Percentiles rank a stretch among this genome's conserved stretches.
phyloP scores from a whole-genome alignment of 2,113 vertebrate genomes.

The Phylloscopus trochilus region DNA sequence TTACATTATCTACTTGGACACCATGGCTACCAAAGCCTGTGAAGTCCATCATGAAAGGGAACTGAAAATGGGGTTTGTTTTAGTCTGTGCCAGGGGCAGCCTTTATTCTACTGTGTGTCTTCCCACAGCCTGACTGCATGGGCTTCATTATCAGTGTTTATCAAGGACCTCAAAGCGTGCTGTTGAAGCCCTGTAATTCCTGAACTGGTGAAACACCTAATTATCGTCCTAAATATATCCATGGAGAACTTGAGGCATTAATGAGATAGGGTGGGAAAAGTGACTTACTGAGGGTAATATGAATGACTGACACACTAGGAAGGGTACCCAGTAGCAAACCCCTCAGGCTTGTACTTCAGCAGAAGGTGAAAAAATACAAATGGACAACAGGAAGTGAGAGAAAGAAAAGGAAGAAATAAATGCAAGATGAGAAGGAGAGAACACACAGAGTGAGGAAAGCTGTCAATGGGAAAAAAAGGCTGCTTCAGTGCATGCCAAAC shows the following conservation, averaged over 20 bases:
- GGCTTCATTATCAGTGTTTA: constrained; percentile 45
- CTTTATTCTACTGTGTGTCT: constrained; percentile 15
- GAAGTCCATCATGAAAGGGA: constrained; percentile 28
- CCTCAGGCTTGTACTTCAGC: background rate
- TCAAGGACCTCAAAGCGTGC: constrained; percentile 36
- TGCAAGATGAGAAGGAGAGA: background rate
- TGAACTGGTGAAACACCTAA: constrained; percentile 35
- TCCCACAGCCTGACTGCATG: constrained; percentile 22
- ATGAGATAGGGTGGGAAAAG: constrained; percentile 9
- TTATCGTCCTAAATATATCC: constrained; percentile 27
- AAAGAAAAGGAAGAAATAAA: background rate
- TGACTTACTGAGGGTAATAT: background rate
- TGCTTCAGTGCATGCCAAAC: background rate
- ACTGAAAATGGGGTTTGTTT: constrained; percentile 30
- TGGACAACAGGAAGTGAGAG: background rate
- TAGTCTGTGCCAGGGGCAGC: constrained; percentile 7
- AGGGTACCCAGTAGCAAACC: background rate
- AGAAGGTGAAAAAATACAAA: background rate
- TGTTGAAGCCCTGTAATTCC: constrained; percentile 23
- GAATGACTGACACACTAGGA: background rate
- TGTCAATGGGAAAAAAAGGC: background rate
- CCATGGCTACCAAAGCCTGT: constrained; percentile 1
- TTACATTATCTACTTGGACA: background rate
- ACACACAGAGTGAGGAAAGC: background rate
- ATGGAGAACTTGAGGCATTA: constrained; percentile 3